Percentiles rank a stretch among this genome's conserved stretches.
These are phyloP conservation scores for Sipha flava DNA, from an alignment of 1,140 invertebrate genomes.

Conservation along the genomic window DNA sequence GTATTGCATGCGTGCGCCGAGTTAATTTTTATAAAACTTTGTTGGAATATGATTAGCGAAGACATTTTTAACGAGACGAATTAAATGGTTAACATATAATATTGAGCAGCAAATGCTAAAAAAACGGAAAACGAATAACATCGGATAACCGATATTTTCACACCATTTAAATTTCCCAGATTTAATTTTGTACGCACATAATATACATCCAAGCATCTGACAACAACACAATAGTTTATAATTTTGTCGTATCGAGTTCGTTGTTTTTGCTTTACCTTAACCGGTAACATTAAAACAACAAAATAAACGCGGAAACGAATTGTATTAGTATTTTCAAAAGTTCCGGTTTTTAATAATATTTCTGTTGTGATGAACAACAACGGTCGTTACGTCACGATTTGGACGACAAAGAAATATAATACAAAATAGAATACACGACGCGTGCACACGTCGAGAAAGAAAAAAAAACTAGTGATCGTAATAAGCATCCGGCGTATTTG, in stretches of 20 bases:
- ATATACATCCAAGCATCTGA: too few relatives aligned
- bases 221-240: not conserved
- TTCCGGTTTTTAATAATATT: not conserved
- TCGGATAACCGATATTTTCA: not conserved
- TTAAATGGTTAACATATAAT: not conserved
- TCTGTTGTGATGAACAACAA: not conserved
- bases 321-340: not conserved
- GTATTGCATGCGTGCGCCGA: not conserved
- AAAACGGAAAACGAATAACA: not conserved
- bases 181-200: too few relatives aligned
- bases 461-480: too few relatives aligned
- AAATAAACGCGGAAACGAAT: not conserved
- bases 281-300: not conserved
- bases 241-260: not conserved
- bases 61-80: not conserved
- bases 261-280: not conserved
- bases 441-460: too few relatives aligned
- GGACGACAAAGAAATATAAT: too few relatives aligned
- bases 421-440: too few relatives aligned
- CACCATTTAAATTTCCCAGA: not conserved
- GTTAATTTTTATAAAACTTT: not conserved
- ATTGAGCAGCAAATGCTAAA: too few relatives aligned
- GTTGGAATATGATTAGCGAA: not conserved
- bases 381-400: not conserved
- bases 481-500: too few relatives aligned